These are phyloP conservation scores for Apamea monoglypha DNA, from an alignment of 2,888 invertebrate genomes.

Conservation along the genomic window DNA sequence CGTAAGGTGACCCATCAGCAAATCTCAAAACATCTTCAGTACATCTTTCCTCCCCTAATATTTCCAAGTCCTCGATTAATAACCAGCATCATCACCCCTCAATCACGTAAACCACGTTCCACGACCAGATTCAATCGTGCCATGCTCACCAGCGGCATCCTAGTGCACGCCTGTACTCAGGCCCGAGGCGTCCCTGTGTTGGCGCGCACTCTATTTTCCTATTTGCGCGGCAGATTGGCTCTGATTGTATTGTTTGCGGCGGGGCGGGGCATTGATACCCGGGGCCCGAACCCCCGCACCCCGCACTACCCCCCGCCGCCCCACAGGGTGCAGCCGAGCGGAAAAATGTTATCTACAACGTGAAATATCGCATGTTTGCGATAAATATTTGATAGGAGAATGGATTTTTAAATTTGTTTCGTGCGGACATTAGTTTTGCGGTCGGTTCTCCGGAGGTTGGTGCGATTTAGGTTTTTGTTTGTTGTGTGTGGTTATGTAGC, in stretches of 20 bases:
- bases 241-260: slow-evolving; percentile 90
- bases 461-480: slow-evolving; percentile 44
- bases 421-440: slow-evolving; percentile 69
- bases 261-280: slow-evolving; percentile 83
- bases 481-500: slow-evolving; percentile 5
- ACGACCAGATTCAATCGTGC: slow-evolving; percentile 30
- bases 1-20: neutral
- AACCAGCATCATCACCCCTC: slow-evolving; percentile 29
- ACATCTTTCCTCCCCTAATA: neutral
- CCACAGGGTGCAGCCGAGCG: slow-evolving; percentile 79
- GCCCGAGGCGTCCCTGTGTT: slow-evolving; percentile 84
- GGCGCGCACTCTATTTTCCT: slow-evolving; percentile 89
- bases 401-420: slow-evolving; percentile 80
- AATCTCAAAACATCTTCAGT: neutral
- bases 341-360: slow-evolving; percentile 85
- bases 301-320: slow-evolving; percentile 57
- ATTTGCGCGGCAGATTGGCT: slow-evolving; percentile 90
- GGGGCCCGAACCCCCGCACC: slow-evolving; percentile 63
- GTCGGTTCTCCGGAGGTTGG: slow-evolving; percentile 50
- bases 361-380: slow-evolving; percentile 83
- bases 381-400: slow-evolving; percentile 86
- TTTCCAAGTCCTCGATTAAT: neutral
- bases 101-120: slow-evolving; percentile 32
- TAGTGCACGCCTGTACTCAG: slow-evolving; percentile 54
- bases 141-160: slow-evolving; percentile 16